Percentiles rank a stretch among this genome's conserved stretches.
Evolutionary conservation across 2,888 invertebrate species (phyloP).

Genomic region (Polyploca ridens): DNA sequence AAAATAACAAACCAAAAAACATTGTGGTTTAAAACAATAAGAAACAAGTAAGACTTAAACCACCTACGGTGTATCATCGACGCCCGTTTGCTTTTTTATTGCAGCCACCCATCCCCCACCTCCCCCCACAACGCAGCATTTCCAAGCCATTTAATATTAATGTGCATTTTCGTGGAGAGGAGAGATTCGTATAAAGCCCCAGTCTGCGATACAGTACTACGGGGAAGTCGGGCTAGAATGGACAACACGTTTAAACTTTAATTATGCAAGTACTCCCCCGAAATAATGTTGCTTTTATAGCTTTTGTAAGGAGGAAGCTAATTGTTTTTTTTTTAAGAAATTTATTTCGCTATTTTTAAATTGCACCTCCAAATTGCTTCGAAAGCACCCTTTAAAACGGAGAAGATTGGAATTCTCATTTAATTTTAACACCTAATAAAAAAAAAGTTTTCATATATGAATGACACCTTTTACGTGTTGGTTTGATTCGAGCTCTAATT

Average conservation of each 20-base stretch:
- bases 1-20: conserved; percentile 26
- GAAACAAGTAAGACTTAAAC: conserved; percentile 60
- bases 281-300: conserved; percentile 49
- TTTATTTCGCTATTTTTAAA: conserved; percentile 6
- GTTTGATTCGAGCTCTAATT: too few relatives aligned
- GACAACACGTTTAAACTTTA: conserved; percentile 78
- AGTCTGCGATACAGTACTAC: conserved; percentile 75
- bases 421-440: too few relatives aligned
- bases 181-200: conserved; percentile 82
- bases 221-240: conserved; percentile 67
- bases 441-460: too few relatives aligned
- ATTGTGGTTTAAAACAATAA: conserved; percentile 45
- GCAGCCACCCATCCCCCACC: conserved; percentile 58
- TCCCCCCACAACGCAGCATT: conserved; percentile 77
- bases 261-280: conserved; percentile 56
- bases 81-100: conserved; percentile 76
- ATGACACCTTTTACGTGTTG: too few relatives aligned
- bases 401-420: too few relatives aligned
- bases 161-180: conserved; percentile 84
- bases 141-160: conserved; percentile 86
- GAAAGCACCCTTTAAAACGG: too few relatives aligned
- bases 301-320: conserved; percentile 42
- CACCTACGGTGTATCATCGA: conserved; percentile 72
- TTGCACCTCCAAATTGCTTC: too few relatives aligned
- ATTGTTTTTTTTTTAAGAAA: conserved; percentile 28